phyloP scores from a whole-genome alignment of 2,797 vertebrate species.

The Furcifer pardalis region DNA sequence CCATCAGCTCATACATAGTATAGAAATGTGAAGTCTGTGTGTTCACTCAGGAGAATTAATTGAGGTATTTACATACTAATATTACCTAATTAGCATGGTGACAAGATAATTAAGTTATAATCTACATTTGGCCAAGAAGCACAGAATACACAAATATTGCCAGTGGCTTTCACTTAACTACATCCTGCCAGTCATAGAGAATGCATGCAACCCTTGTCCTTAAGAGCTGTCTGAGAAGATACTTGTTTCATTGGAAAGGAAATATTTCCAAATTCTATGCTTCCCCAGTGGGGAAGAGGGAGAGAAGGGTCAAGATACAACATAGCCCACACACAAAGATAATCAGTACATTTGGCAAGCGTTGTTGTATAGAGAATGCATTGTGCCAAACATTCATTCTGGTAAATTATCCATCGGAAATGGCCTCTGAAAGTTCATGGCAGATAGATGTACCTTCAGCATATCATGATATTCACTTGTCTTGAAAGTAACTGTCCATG shows the following conservation, averaged over 20 bases:
- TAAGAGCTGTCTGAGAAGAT: conserved; percentile 35
- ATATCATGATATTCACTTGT: too few species aligned
- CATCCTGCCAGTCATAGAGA: conserved; percentile 27
- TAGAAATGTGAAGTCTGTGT: conserved; percentile 57
- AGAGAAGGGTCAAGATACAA: conserved; percentile 35
- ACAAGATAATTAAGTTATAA: conserved; percentile 69
- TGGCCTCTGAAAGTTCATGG: conserved; percentile 19
- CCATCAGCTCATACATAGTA: conserved; percentile 54
- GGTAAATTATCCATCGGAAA: conserved; percentile 37
- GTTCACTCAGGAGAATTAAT: conserved; percentile 74
- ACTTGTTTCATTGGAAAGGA: conserved; percentile 49
- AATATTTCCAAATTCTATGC: conserved; percentile 44
- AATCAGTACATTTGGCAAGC: conserved; percentile 35
- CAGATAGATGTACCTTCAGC: too few species aligned
- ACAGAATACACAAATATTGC: neutral
- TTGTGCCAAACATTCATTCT: conserved; percentile 14
- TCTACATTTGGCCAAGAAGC: conserved; percentile 54
- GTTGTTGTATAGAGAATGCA: conserved; percentile 38
- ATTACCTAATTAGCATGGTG: conserved; percentile 71
- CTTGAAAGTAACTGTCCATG: too few species aligned
- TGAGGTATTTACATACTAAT: conserved; percentile 72
- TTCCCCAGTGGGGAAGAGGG: conserved; percentile 17
- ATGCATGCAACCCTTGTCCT: conserved; percentile 39
- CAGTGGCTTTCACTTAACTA: conserved; percentile 49
- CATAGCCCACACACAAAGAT: conserved; percentile 35